phyloP scores from a whole-genome alignment of 2,888 invertebrate genomes.

The Uloborus plumipes region DNA sequence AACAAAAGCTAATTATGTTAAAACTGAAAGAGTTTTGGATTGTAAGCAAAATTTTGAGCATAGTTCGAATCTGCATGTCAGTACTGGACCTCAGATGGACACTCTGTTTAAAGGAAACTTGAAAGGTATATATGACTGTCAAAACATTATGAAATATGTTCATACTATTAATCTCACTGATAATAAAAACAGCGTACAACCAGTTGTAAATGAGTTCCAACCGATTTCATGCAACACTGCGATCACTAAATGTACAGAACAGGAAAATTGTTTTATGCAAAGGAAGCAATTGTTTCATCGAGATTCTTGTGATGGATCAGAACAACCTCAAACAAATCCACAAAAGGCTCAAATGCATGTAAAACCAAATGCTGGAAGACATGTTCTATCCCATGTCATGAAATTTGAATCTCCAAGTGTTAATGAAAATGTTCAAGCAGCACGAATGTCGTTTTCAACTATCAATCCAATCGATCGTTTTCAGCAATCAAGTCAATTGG shows the following conservation, averaged over 20 bases:
- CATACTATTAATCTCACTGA: slow-evolving; percentile 35
- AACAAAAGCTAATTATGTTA: slow-evolving; percentile 93
- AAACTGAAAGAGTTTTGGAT: slow-evolving; percentile 89
- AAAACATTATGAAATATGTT: slow-evolving; percentile 42
- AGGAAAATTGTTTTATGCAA: slow-evolving; percentile 16
- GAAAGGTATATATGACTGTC: slow-evolving; percentile 46
- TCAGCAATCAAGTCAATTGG: slow-evolving; percentile 1
- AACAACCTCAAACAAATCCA: not conserved
- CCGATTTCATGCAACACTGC: slow-evolving; percentile 5
- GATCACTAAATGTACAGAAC: not conserved
- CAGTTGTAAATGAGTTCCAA: slow-evolving; percentile 6
- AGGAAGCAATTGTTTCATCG: slow-evolving; percentile 6
- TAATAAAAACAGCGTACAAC: slow-evolving; percentile 11
- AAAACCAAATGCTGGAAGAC: slow-evolving; percentile 11
- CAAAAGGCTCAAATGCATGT: not conserved
- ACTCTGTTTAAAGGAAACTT: slow-evolving; percentile 46
- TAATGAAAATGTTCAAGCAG: slow-evolving; percentile 18
- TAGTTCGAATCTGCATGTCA: slow-evolving; percentile 73
- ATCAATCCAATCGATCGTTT: not conserved
- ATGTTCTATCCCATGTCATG: slow-evolving; percentile 1
- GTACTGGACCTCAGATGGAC: slow-evolving; percentile 68
- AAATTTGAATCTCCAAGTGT: not conserved
- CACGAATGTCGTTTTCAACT: not conserved
- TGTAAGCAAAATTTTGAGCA: slow-evolving; percentile 81
- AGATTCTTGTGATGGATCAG: slow-evolving; percentile 5